Evolutionary conservation across 2,113 vertebrate genomes (phyloP).

Genomic region (Pseudolaguvia tuberculata): DNA sequence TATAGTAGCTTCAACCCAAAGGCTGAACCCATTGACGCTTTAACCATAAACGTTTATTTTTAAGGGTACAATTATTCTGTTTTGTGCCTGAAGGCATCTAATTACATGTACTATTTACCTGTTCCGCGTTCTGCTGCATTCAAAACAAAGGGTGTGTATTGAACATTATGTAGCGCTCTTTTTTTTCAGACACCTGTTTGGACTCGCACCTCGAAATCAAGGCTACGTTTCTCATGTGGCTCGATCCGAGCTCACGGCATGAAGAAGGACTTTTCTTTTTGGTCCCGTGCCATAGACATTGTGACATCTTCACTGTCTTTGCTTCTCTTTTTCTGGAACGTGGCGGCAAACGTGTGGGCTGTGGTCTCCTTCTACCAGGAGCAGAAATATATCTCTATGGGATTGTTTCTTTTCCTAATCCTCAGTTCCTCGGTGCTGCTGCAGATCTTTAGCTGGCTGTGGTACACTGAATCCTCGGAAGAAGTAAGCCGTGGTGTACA

Average conservation of each 20-base stretch:
- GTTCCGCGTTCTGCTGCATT: not conserved
- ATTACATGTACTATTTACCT: not conserved
- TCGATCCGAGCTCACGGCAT: not conserved
- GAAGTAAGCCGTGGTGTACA: constrained; percentile 1
- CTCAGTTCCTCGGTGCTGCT: constrained; percentile 53
- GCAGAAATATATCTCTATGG: constrained; percentile 36
- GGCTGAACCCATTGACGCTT: no score
- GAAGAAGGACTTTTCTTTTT: constrained; percentile 30
- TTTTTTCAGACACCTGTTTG: no score
- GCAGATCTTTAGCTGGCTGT: constrained; percentile 73
- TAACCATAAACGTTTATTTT: no score
- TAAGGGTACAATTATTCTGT: no score
- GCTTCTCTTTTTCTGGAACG: constrained; percentile 41
- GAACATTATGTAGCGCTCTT: no score
- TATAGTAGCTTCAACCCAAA: no score
- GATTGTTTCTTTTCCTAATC: constrained; percentile 51
- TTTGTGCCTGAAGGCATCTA: no score
- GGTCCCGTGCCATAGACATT: not conserved
- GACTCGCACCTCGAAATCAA: not conserved
- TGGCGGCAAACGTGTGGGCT: constrained; percentile 44
- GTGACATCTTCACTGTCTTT: constrained; percentile 47
- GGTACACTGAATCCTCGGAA: constrained; percentile 53
- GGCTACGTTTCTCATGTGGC: not conserved
- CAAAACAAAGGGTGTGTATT: not conserved
- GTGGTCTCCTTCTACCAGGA: constrained; percentile 52